Evolutionary conservation across 2,888 invertebrate genomes (phyloP), one percentile per base, ranked within the genome.

Genomic region (Sphaerophoria rueppellii): DNA sequence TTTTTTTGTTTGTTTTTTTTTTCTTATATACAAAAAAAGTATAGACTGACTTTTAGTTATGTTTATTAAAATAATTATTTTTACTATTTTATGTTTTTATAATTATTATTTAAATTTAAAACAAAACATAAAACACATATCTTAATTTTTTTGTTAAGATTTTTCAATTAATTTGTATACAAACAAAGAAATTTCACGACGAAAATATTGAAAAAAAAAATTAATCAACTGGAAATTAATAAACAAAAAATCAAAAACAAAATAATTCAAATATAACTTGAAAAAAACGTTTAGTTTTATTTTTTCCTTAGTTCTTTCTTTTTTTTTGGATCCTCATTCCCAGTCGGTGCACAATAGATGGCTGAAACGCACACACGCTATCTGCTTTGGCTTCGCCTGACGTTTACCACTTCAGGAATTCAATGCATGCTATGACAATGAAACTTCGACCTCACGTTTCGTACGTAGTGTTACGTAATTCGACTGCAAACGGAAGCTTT

Each of bases 21-120:
- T 7, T 16, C 14, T 43, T 2, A 40, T 3, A 52, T 24, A 24
- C 6, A 63, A 34, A 32, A 80, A 80, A 76, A 48, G 73, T 77
- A 80, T 85, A 85, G 85, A 85, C 85, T 85, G 85, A 85, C 85
- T 80, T 58, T 81, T 73, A 73, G 80, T 85, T 85, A 71, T 73
- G 76, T 85, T 85, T 81, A 77, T 80, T 70, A 35, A 50, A 65
- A 43, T 61, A 61, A 37, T 57, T 72, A 57, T 69, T 61, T 50
- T 61, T 70, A 60, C 48, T 54, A 48, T 76, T 60, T 71, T 83
- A 69, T 73, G 61, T 69, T 52, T 83, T 79, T 57, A 61, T 6
- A 71, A 48, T 40, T 57, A 65, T 60, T 57, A 72, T 43, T 9
- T 43, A 43, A 43, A 43, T 9, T 43, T 43, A 6, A 7, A 67